Conservation (phyloP, 2,888 invertebrate genomes). For the Caenorhabditis uteleia region DNA sequence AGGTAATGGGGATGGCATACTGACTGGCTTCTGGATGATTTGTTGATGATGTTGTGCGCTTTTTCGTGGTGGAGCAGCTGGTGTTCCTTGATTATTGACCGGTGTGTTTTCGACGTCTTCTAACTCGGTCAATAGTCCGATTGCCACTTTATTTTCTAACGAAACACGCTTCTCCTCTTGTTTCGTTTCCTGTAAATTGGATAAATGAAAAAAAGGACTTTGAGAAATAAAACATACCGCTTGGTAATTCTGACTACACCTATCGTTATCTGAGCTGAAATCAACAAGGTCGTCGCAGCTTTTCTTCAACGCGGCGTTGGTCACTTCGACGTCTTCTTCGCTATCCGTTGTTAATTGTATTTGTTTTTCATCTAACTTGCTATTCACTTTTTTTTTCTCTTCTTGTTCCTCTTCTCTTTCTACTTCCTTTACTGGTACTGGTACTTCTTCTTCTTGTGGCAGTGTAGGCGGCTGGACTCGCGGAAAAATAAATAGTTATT, state of each 20-base stretch:
- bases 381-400: constrained; percentile 7
- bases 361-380: no score
- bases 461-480: not conserved
- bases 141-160: not conserved
- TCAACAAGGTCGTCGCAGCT: constrained; percentile 27
- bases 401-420: constrained; percentile 5
- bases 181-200: no score
- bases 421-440: not conserved
- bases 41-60: constrained; percentile 1
- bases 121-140: not conserved
- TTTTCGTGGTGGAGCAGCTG: not conserved
- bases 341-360: no score
- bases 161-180: no score
- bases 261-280: constrained; percentile 27
- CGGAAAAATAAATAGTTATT: not conserved
- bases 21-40: no score
- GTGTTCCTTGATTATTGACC: not conserved
- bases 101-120: not conserved
- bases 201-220: not conserved
- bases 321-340: no score
- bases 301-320: constrained; percentile 6
- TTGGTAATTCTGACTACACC: constrained; percentile 30
- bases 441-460: constrained; percentile 4
- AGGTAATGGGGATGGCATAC: no score
- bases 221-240: constrained; percentile 12